Evolutionary conservation across 2,113 vertebrate genomes (phyloP).

Genomic region (Saccopteryx leptura): DNA sequence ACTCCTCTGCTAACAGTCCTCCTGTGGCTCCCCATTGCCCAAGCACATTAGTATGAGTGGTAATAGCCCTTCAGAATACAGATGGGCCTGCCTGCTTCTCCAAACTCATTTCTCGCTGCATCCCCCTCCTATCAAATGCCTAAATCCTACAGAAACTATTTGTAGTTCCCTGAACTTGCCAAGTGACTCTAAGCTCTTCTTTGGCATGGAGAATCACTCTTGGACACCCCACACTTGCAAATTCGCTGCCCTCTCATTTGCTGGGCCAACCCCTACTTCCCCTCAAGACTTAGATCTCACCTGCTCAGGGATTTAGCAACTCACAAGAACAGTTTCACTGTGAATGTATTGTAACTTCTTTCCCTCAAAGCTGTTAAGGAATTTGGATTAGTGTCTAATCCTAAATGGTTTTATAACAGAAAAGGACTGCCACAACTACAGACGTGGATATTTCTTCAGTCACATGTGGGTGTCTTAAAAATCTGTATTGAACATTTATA

Average conservation of each 20-base stretch:
- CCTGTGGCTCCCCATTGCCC: not conserved
- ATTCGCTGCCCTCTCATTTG: not conserved
- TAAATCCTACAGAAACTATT: not conserved
- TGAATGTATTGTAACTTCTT: not conserved
- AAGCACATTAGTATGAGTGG: not conserved
- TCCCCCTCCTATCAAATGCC: not conserved
- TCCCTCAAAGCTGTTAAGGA: not conserved
- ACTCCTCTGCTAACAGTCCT: not conserved
- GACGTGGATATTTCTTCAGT: conserved; percentile 13
- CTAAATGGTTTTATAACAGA: conserved; percentile 22
- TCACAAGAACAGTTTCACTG: not conserved
- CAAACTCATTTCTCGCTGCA: not conserved
- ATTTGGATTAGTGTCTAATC: conserved; percentile 14
- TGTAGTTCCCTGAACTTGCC: not conserved
- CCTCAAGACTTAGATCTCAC: not conserved
- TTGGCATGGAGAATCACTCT: not conserved
- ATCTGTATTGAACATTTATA: not conserved
- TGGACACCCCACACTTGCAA: not conserved
- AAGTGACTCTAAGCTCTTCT: not conserved
- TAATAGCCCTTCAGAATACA: not conserved
- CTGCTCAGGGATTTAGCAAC: not conserved
- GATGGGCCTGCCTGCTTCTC: not conserved
- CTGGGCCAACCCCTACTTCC: not conserved
- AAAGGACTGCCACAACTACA: conserved; percentile 14
- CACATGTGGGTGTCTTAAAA: conserved; percentile 29